Evolutionary conservation across 1,140 invertebrate species (phyloP).

Genomic region (Apis dorsata): DNA sequence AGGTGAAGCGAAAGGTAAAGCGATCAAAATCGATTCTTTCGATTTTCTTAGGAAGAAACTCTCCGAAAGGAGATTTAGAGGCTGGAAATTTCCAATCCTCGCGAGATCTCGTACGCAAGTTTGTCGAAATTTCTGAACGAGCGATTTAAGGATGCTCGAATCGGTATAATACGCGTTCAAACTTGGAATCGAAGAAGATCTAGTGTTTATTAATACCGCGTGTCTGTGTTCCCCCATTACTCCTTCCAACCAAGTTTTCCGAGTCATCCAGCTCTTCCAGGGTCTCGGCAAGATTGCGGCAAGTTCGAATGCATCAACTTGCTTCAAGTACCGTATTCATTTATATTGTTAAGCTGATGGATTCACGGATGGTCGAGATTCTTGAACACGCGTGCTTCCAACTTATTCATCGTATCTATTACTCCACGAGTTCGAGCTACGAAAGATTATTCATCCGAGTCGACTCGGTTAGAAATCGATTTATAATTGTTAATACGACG

Average conservation of each 20-base stretch:
- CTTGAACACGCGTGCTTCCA: slow-evolving; percentile 25
- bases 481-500: not conserved
- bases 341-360: slow-evolving; percentile 17
- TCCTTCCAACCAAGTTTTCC: not conserved
- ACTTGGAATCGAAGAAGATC: not conserved
- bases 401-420: slow-evolving; percentile 4
- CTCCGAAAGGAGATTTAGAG: no score
- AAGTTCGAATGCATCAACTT: slow-evolving; percentile 20
- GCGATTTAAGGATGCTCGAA: not conserved
- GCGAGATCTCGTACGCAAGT: not conserved
- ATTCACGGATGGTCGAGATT: slow-evolving; percentile 22
- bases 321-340: slow-evolving; percentile 23
- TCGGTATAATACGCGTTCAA: not conserved
- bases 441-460: no score
- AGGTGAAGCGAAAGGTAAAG: no score
- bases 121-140: no score
- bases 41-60: no score
- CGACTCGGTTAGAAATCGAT: not conserved
- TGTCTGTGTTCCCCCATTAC: not conserved
- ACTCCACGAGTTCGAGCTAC: not conserved
- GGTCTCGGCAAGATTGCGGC: not conserved
- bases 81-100: no score
- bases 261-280: not conserved
- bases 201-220: not conserved
- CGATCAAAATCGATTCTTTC: no score